phyloP scores from a whole-genome alignment of 2,797 vertebrate species.

The Karalla daura region DNA sequence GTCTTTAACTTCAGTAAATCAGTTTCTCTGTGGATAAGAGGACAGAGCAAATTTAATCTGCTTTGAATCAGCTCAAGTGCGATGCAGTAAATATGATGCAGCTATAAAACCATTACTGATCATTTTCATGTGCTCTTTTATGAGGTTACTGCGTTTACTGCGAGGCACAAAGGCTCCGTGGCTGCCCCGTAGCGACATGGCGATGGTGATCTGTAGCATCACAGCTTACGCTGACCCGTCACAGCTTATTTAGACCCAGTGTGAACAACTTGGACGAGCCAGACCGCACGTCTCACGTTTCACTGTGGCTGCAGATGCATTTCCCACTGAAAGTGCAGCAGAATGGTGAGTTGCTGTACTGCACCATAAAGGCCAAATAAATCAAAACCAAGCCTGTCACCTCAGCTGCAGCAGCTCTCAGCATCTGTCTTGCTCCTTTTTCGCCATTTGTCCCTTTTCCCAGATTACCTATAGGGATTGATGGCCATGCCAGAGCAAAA shows the following conservation, averaged over 20 bases:
- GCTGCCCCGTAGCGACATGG: neutral
- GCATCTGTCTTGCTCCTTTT: conserved; percentile 38
- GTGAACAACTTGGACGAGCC: neutral
- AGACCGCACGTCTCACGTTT: neutral
- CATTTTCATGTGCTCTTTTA: neutral
- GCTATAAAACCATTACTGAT: neutral
- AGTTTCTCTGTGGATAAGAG: too few species aligned
- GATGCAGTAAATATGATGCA: neutral
- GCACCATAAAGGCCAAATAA: conserved; percentile 37
- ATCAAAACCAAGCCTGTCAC: conserved; percentile 37
- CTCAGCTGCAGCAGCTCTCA: conserved; percentile 45
- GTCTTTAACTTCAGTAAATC: too few species aligned
- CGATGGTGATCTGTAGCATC: conserved; percentile 6
- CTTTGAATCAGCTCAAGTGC: neutral
- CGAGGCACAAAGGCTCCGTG: neutral
- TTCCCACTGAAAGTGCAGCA: conserved; percentile 8
- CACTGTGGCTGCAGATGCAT: conserved; percentile 22
- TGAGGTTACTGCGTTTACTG: neutral
- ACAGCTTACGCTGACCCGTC: neutral
- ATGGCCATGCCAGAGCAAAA: conserved; percentile 70
- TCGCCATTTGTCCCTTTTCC: conserved; percentile 41
- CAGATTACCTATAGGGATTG: conserved; percentile 70
- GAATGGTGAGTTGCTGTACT: conserved; percentile 2
- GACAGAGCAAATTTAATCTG: too few species aligned
- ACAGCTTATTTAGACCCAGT: conserved; percentile 16